Base-by-base conservation (phyloP, 2,888 invertebrate genomes). In the Unio delphinus region DNA sequence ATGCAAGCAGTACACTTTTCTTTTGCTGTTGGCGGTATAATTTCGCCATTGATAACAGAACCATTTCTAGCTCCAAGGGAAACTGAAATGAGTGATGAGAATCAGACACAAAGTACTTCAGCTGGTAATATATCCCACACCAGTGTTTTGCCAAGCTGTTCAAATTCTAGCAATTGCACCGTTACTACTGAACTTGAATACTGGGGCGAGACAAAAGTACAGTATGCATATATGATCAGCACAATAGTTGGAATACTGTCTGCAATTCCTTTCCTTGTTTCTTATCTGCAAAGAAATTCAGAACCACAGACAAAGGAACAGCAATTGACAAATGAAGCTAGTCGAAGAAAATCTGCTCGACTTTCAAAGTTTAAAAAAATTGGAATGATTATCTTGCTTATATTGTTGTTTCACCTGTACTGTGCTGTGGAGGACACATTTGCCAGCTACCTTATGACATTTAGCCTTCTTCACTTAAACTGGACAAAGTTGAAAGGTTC, bases 1-100 rank as follows among this genome's bases (percentile, higher is more conserved):
- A 88, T 91, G 85, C 91, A 91, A 80, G 86, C 89, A 8, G 75
- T 90, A 15, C 91, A 91, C 76, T 91, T 90, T 80, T 83, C 86
- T 55, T 90, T 91, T 79, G 90, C 90, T n/a, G 69, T 91, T 59
- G 91, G 91, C 11, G 90, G 90, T 18, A 89, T 90, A 67, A 72
- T 91, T 11, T 87, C 91, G 8, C 91, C 91, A 26, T 75, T 91
- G 34, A 79, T 90, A 55, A 88, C 90, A n/a, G 88, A 89, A 67
- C 90, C 91, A 34, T 91, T 91, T 75, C 79, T 90, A 8, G 79
- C 83, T 6, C 61, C 68, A 61, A 74, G 70, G 63, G 28, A 61
- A 28, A 72, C 72, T 67, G 57, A 54, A 45, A 45, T 45, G 45
- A 3, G 11, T 15, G 45, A 45, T 11, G 45, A 45, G 45, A 45